Conservation (phyloP, 2,797 vertebrate species). For the Callimico goeldii region DNA sequence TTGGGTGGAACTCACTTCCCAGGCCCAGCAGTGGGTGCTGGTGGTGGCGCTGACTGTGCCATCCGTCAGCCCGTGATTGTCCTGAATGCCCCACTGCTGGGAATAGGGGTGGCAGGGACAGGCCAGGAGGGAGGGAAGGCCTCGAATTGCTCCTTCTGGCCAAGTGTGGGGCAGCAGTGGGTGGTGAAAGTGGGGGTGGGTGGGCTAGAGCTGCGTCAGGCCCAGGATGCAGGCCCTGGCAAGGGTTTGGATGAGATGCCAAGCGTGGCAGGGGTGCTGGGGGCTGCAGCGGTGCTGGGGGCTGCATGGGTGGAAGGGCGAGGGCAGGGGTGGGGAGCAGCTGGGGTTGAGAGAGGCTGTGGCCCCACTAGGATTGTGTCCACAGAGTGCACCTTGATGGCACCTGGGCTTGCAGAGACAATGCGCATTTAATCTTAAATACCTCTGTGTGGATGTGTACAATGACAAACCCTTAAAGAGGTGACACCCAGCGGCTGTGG, state of each 20-base stretch:
- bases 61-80: rapidly evolving
- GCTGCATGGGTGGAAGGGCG: rapidly evolving
- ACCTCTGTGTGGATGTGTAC: neutral
- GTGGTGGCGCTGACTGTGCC: rapidly evolving
- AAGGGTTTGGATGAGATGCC: neutral
- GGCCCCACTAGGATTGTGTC: too few species aligned
- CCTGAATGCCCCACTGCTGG: neutral
- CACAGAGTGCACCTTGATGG: neutral
- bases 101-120: neutral
- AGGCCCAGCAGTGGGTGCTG: neutral
- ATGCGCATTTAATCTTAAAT: neutral
- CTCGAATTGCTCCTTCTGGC: too few species aligned
- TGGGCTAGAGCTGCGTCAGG: neutral
- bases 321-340: too few species aligned
- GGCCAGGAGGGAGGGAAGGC: neutral
- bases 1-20: neutral
- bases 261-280: too few species aligned
- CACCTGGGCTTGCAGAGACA: neutral
- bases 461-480: rapidly evolving
- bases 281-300: neutral
- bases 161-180: rapidly evolving
- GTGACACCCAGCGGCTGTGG: neutral
- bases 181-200: neutral
- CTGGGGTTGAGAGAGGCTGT: rapidly evolving
- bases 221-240: neutral